These are phyloP conservation scores for Alectura lathami DNA, from an alignment of 2,113 vertebrate species.

Conservation along the genomic window DNA sequence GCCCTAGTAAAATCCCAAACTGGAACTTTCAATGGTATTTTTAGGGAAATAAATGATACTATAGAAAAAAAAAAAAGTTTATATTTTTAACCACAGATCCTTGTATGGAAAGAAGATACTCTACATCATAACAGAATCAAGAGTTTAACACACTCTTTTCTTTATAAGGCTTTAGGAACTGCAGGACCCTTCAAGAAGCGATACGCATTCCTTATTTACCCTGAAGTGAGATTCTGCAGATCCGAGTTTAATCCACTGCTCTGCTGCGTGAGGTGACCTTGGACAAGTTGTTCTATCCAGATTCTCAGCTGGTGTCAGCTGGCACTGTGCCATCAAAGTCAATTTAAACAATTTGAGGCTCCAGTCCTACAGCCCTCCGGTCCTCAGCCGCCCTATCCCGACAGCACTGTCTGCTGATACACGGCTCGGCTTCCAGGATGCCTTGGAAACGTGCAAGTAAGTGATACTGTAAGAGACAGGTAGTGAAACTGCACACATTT, in stretches of 20 bases:
- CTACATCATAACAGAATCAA: neutral
- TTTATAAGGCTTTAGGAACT: neutral
- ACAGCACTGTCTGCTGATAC: neutral
- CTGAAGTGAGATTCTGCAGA: neutral
- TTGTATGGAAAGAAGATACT: neutral
- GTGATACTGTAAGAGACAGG: neutral
- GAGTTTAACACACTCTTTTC: neutral
- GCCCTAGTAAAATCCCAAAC: neutral
- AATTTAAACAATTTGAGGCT: neutral
- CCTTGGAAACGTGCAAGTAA: accelerated
- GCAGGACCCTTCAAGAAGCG: neutral
- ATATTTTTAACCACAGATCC: neutral
- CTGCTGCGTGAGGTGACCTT: slow-evolving; percentile 3
- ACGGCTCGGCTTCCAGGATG: accelerated
- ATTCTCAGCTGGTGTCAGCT: slow-evolving; percentile 55
- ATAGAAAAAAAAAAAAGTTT: accelerated
- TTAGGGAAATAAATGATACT: neutral
- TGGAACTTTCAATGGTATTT: neutral
- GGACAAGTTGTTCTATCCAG: slow-evolving; percentile 56
- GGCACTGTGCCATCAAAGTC: neutral
- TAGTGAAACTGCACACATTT: accelerated
- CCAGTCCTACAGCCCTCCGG: neutral
- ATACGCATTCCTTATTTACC: neutral
- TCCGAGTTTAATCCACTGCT: neutral
- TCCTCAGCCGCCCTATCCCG: neutral